phyloP scores from a whole-genome alignment of 2,113 vertebrate genomes.

The Dasyurus viverrinus region DNA sequence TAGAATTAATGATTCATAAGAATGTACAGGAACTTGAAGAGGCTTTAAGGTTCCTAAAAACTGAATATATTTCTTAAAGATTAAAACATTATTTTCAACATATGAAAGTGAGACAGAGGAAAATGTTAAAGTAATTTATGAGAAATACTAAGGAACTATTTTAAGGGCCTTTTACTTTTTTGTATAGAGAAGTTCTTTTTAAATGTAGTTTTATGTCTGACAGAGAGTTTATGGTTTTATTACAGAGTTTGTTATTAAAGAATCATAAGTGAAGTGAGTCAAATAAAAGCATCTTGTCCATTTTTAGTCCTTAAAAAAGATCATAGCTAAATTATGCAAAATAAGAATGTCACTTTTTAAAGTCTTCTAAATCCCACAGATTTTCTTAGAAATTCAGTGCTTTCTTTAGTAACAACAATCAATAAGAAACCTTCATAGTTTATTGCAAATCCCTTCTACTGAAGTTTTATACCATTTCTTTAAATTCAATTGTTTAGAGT shows the following conservation, averaged over 20 bases:
- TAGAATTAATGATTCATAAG: neutral
- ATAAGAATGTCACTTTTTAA: neutral
- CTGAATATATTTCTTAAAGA: neutral
- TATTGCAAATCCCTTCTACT: neutral
- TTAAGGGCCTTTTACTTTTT: conserved; percentile 14
- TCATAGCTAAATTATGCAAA: neutral
- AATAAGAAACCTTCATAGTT: neutral
- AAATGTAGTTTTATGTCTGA: conserved; percentile 10
- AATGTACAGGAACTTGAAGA: neutral
- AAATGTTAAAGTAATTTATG: neutral
- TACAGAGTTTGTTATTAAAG: neutral
- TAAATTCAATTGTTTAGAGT: neutral
- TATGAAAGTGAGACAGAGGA: neutral
- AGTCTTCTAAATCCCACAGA: neutral
- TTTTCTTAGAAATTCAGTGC: neutral
- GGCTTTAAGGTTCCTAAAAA: neutral
- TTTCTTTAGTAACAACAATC: neutral
- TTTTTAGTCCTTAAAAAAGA: neutral
- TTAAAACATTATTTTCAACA: conserved; percentile 6
- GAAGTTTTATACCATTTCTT: neutral
- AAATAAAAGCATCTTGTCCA: neutral
- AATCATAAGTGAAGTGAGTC: neutral
- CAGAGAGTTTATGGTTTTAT: conserved; percentile 1
- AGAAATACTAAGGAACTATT: neutral
- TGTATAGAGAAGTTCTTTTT: conserved; percentile 5